Evolutionary conservation across 1,140 invertebrate genomes (phyloP).

Genomic region (Drosophila kepulauana): DNA sequence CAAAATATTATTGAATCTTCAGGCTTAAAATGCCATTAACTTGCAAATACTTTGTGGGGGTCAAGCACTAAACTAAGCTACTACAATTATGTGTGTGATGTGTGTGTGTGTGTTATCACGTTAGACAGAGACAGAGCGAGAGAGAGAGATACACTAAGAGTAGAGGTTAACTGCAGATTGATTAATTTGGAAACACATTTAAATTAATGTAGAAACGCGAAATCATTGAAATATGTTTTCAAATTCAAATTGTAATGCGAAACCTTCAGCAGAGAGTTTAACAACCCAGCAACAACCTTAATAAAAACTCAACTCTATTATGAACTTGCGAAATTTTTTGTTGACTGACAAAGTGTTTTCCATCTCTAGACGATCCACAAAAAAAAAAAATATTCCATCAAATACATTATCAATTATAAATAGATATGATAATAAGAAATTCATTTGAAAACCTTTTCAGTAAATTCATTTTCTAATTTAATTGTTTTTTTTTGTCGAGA

Average conservation of each 20-base stretch:
- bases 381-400: too few species aligned
- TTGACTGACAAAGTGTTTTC: too few species aligned
- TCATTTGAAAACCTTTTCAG: too few species aligned
- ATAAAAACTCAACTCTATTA: neutral
- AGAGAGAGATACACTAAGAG: neutral
- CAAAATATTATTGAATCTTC: constrained; percentile 38
- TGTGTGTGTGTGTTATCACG: constrained; percentile 25
- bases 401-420: too few species aligned
- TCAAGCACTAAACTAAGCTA: constrained; percentile 24
- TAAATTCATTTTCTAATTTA: too few species aligned
- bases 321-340: too few species aligned
- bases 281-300: neutral
- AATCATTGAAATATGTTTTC: constrained; percentile 18
- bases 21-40: constrained; percentile 47
- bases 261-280: constrained; percentile 7
- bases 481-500: too few species aligned
- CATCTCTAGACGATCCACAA: too few species aligned
- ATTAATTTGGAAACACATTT: constrained; percentile 49
- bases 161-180: constrained; percentile 49
- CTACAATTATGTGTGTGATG: neutral
- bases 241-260: constrained; percentile 10
- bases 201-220: constrained; percentile 37
- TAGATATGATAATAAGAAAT: too few species aligned
- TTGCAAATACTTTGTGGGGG: constrained; percentile 48
- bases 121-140: neutral